phyloP scores from a whole-genome alignment of 2,797 vertebrate genomes.

The Taeniopygia guttata region DNA sequence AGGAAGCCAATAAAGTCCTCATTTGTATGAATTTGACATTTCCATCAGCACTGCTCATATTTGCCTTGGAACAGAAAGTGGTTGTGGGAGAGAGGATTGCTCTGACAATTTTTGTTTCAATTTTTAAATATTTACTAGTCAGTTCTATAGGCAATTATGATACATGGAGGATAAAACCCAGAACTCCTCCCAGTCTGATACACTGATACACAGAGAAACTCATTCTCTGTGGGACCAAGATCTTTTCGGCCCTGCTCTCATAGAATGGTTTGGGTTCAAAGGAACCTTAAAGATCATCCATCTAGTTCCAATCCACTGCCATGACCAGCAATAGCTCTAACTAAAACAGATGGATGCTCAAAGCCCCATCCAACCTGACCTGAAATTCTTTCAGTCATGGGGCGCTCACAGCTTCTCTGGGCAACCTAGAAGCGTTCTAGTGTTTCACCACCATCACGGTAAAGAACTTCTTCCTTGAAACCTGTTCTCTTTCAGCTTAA shows the following conservation, averaged over 20 bases:
- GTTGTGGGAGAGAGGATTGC: background rate
- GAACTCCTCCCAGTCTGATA: background rate
- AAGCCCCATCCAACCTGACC: background rate
- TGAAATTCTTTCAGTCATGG: background rate
- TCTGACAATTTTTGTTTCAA: background rate
- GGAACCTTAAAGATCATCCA: background rate
- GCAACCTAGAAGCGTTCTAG: background rate
- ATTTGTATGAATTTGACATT: background rate
- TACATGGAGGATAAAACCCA: background rate
- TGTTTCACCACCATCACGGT: background rate
- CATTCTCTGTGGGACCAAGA: background rate
- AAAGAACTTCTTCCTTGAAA: background rate
- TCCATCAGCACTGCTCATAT: background rate
- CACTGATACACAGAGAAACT: rapidly evolving
- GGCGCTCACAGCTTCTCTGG: background rate
- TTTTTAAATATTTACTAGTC: background rate
- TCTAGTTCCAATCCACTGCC: rapidly evolving
- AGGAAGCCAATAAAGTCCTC: background rate
- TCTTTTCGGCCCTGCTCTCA: background rate
- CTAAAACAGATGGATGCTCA: background rate
- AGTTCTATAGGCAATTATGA: background rate
- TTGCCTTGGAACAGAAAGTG: background rate
- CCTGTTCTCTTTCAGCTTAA: background rate
- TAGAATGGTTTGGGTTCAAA: background rate
- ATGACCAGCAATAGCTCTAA: background rate